Evolutionary conservation across 2,113 vertebrate genomes (phyloP).

Genomic region (Blennius ocellaris): DNA sequence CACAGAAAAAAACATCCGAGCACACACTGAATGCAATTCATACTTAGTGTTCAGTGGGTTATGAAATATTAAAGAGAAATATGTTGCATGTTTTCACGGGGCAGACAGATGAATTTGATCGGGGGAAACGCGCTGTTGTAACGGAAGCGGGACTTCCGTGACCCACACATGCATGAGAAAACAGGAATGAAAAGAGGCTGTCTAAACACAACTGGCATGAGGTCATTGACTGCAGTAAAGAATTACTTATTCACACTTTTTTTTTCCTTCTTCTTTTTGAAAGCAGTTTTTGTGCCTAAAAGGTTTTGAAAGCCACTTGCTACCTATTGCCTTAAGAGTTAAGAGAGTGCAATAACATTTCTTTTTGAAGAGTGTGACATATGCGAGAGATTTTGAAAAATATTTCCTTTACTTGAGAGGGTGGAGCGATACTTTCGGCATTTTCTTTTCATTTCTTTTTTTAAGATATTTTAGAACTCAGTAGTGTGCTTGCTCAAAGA

Average conservation of each 20-base stretch:
- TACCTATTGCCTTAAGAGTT: background rate
- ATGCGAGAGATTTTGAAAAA: background rate
- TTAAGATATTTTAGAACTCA: no score
- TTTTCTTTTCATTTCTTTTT: no score
- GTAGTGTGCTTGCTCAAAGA: no score
- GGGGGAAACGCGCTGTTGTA: background rate
- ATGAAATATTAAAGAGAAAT: constrained; percentile 54
- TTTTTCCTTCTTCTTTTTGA: constrained; percentile 5
- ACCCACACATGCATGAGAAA: constrained; percentile 14
- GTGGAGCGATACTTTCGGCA: no score
- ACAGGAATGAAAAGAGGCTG: constrained; percentile 14
- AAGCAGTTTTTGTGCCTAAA: constrained; percentile 43
- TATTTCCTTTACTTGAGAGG: background rate
- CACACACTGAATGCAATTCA: constrained; percentile 30
- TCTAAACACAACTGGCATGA: constrained; percentile 46
- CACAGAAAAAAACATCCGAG: constrained; percentile 51
- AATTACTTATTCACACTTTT: constrained; percentile 64
- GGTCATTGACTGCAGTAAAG: constrained; percentile 34
- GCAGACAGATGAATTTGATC: background rate
- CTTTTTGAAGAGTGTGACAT: background rate
- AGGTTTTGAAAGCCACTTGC: constrained; percentile 29
- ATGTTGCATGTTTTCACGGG: constrained; percentile 31
- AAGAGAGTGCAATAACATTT: background rate
- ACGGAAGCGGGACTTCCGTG: background rate
- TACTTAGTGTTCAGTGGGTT: constrained; percentile 39